Conservation (phyloP, 2,888 invertebrate species). For the Andrena fulva region DNA sequence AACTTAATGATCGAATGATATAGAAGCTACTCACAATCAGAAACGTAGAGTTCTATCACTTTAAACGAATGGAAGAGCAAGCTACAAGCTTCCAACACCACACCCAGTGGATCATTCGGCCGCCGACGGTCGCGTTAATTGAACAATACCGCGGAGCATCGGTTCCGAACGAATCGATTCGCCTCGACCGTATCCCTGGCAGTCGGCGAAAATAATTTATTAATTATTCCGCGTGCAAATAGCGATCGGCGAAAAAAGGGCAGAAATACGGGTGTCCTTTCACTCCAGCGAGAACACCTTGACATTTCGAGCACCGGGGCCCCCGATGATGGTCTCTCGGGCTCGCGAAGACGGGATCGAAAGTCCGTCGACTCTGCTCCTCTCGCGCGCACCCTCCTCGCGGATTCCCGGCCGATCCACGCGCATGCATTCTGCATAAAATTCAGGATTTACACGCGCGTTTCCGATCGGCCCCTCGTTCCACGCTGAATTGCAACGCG, state of each 20-base stretch:
- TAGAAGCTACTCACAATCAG: too few species aligned
- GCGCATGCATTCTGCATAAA: not conserved
- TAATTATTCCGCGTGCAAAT: conserved; percentile 57
- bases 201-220: conserved; percentile 56
- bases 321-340: conserved; percentile 17
- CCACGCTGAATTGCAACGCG: not conserved
- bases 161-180: conserved; percentile 31
- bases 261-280: conserved; percentile 65
- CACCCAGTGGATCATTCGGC: not conserved
- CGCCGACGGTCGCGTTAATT: conserved; percentile 9
- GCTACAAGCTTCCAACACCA: too few species aligned
- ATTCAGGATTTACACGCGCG: not conserved
- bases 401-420: not conserved
- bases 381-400: conserved; percentile 41
- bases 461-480: not conserved
- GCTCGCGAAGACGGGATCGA: conserved; percentile 33
- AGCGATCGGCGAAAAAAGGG: conserved; percentile 49
- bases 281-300: conserved; percentile 69
- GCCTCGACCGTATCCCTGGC: not conserved
- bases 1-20: too few species aligned
- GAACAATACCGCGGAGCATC: conserved; percentile 21
- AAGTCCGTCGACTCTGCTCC: conserved; percentile 33
- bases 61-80: too few species aligned
- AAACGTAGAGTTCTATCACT: too few species aligned
- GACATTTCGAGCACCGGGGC: conserved; percentile 66